Percentiles rank a stretch among this genome's conserved stretches.
These are phyloP conservation scores for Eristalis tenax DNA, from an alignment of 2,888 invertebrate genomes.

Conservation along the genomic window DNA sequence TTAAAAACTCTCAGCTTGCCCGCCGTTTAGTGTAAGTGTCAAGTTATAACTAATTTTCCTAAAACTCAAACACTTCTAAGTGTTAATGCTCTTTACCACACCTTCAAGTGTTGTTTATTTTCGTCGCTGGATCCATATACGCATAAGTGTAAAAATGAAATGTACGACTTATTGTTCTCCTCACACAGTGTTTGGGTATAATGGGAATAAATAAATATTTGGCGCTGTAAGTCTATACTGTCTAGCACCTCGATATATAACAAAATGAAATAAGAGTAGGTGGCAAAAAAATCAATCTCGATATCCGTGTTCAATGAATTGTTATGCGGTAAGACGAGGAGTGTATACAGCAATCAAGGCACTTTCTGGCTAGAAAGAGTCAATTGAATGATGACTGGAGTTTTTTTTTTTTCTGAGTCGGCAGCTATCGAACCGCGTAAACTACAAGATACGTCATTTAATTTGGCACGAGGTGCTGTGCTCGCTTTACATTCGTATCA, in stretches of 20 bases:
- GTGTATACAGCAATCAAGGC: neutral
- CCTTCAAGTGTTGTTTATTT: neutral
- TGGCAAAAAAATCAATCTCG: neutral
- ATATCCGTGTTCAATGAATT: neutral
- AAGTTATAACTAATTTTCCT: neutral
- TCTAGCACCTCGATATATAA: neutral
- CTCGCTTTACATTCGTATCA: neutral
- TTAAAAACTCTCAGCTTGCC: neutral
- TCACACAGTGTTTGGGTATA: neutral
- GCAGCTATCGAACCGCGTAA: neutral
- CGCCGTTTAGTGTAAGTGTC: constrained; percentile 3
- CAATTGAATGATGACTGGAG: neutral
- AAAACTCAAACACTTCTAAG: neutral
- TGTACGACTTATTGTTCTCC: too few species aligned
- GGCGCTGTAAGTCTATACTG: neutral
- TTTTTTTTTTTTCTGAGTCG: neutral
- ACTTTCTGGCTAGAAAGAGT: neutral
- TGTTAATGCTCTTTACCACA: neutral
- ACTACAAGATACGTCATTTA: neutral
- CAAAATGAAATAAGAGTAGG: neutral
- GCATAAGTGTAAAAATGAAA: too few species aligned
- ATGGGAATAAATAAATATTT: neutral
- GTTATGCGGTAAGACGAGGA: neutral
- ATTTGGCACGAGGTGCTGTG: neutral
- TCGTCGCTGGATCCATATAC: neutral